Conservation (phyloP, 1,140 invertebrate species). For the Drosophila nebulosa region DNA sequence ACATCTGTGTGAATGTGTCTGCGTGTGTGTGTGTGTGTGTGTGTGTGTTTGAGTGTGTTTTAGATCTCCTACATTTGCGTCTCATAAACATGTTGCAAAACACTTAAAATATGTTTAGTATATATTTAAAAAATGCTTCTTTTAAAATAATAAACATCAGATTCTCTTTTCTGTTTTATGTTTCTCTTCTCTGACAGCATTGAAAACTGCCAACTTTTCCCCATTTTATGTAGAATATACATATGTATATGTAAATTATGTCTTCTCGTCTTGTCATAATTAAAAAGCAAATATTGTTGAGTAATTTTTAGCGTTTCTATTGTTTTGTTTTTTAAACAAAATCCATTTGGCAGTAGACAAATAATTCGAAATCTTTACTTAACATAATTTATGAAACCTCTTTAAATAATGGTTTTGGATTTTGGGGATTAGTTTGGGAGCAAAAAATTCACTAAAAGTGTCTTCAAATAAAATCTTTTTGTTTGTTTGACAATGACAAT, state of each 20-base stretch:
- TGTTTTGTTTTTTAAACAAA: conserved; percentile 37
- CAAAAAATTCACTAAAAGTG: background rate
- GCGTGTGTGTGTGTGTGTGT: conserved; percentile 9
- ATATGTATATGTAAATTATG: background rate
- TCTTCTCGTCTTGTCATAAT: conserved; percentile 68
- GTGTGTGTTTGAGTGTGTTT: conserved; percentile 13
- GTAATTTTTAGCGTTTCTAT: conserved; percentile 5
- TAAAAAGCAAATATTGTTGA: conserved; percentile 52
- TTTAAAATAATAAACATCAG: conserved; percentile 36
- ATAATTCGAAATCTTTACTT: conserved; percentile 40
- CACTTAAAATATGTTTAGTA: conserved; percentile 52
- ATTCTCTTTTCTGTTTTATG: conserved; percentile 13
- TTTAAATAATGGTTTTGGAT: conserved; percentile 29
- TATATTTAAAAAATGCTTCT: conserved; percentile 14
- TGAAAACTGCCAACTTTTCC: conserved; percentile 47
- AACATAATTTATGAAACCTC: conserved; percentile 57
- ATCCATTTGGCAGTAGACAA: conserved; percentile 68
- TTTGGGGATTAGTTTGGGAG: background rate
- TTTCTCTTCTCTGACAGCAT: background rate
- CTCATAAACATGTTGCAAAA: conserved; percentile 72
- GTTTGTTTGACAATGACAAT: conserved; percentile 30
- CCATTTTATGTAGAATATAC: background rate
- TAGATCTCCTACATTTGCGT: conserved; percentile 28
- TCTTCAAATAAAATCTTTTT: background rate
- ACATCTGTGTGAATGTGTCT: conserved; percentile 20